Evolutionary conservation across 2,113 vertebrate genomes (phyloP), one percentile per base, ranked within the genome.

Genomic region (Cynopterus brachyotis): DNA sequence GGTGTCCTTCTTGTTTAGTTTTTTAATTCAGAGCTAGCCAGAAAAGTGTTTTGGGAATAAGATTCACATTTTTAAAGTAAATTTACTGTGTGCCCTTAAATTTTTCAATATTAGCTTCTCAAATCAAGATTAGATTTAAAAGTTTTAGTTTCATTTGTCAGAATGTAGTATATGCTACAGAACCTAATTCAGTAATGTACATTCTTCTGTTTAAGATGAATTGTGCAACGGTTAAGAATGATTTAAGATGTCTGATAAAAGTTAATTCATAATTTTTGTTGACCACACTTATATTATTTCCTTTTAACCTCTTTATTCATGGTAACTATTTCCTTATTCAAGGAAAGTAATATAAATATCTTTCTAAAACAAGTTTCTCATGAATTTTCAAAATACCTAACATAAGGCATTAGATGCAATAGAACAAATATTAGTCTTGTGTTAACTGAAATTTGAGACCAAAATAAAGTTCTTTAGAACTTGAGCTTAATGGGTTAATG

Each of bases 21-120:
- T 50, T 92, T 96, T 78, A 91, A 93, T 87, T 95, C 20, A 85
- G 53, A 93, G 20, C 45, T 84, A 76, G 16, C 40, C 28, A 90
- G 45, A 82, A 0, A 55, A 35, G 37, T 73, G 40, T 87, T 94
- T 83, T 75, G 47, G 45, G 94, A 64, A 80, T 94, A 80, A 60
- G 5, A 37, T 62, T 80, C n/a, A 67, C 13, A 78, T 81, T 93
- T 95, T 92, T 28, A 45, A 67, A 28, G 89, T 70, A 91, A 94
- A 86, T 87, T 80, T 89, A 76, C n/a, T 96, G 5, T 67, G 0
- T 85, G 5, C 70, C 66, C 15, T 85, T 96, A 91, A 59, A 88
- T 47, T 80, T 94, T 91, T 81, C 30, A 47, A 0, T 78, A 57
- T 62, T 95, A n/a, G 45, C 45, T 80, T 7, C n/a, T 96, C 19